Evolutionary conservation across 2,888 invertebrate genomes (phyloP).

Genomic region (Xestia c-nigrum): DNA sequence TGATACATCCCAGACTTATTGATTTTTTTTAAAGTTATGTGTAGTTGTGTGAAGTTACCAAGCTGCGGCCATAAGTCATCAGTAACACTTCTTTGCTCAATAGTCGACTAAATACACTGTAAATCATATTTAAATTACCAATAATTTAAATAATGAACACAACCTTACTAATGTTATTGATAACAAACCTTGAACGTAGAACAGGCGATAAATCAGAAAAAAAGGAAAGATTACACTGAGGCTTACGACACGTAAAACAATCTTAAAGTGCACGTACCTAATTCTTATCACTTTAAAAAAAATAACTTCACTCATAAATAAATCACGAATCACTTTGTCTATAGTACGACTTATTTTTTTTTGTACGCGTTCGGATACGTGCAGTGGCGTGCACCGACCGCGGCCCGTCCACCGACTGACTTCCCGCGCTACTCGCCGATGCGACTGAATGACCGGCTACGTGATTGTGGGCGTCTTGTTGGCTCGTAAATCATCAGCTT

Average conservation of each 20-base stretch:
- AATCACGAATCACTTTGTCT: conserved; percentile 63
- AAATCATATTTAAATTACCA: conserved; percentile 31
- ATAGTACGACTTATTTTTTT: conserved; percentile 54
- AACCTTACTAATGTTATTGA: conserved; percentile 33
- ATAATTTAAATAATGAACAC: conserved; percentile 46
- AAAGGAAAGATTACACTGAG: conserved; percentile 26
- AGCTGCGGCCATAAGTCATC: background rate
- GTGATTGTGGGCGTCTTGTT: conserved; percentile 62
- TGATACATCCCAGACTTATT: background rate
- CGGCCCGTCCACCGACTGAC: conserved; percentile 69
- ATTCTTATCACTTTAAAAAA: conserved; percentile 61
- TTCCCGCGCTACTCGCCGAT: conserved; percentile 65
- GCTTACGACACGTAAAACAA: conserved; percentile 43
- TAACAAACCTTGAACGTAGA: conserved; percentile 52
- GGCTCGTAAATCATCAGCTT: conserved; percentile 63
- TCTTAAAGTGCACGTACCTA: conserved; percentile 63
- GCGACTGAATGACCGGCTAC: conserved; percentile 64
- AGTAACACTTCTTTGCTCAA: conserved; percentile 47
- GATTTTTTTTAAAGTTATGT: background rate
- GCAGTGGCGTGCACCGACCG: conserved; percentile 65
- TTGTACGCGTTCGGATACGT: conserved; percentile 49
- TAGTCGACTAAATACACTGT: conserved; percentile 35
- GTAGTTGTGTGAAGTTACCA: background rate
- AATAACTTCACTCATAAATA: conserved; percentile 60
- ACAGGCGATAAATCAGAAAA: conserved; percentile 28